Evolutionary conservation across 1,140 invertebrate species (phyloP), one percentile per base, ranked within the genome.

Genomic region (Drosophila prosaltans): DNA sequence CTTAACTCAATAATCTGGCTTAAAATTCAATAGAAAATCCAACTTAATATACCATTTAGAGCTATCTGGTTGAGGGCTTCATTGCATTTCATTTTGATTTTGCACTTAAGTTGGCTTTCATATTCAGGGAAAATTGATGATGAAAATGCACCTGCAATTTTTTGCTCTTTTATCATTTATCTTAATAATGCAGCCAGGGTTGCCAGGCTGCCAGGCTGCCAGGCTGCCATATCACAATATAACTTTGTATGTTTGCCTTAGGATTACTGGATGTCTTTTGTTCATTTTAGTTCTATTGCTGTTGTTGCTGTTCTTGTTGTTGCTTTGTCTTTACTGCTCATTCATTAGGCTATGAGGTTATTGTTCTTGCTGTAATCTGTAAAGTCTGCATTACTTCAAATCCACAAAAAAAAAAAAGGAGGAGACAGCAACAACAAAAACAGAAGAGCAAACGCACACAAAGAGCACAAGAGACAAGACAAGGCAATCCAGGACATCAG

Each of bases 311-410:
- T 36, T 6, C 28, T 64, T 41, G 26, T n/a, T 28, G 21, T 41
- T 43, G 59, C 45, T 41, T 30, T 62, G 26, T 30, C 8, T 21
- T 55, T 75, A 57, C 63, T 66, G 57, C 75, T 78, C 75, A 78
- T 78, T 78, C 75, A 78, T 78, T 78, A 78, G 60, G 66, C 65
- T 28, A 41, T 59, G 39, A 54, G 6, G 45, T 61, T 72, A 75
- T 67, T 64, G 65, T 72, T 61, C 73, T 81, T 72, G 65, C 71
- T 78, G 75, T 86, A 86, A 85, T 82, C 82, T 82, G 61, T 80
- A 88, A 82, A 86, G 82, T 86, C 82, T 88, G 83, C 82, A 86
- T 86, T 86, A 85, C 82, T 77, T 88, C 79, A 82, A 83, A 79
- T 81, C 82, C 74, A 65, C 74, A 65, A 67, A 70, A 71, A 81